Conservation (phyloP, 2,113 vertebrate species). For the Albula glossodonta region DNA sequence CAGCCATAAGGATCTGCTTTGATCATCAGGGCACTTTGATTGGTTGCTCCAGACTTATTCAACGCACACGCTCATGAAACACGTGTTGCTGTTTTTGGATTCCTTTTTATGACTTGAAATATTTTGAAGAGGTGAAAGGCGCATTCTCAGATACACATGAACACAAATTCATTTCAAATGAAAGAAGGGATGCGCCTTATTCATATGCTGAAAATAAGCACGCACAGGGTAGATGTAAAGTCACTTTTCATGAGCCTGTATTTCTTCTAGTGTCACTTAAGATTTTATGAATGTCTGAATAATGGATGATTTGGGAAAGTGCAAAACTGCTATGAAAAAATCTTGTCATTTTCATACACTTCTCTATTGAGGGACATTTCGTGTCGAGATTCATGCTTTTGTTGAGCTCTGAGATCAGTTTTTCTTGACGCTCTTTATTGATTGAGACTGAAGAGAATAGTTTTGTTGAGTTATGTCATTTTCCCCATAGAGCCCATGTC, state of each 20-base stretch:
- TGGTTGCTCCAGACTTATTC: background rate
- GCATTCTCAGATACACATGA: background rate
- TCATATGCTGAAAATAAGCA: background rate
- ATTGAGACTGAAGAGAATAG: background rate
- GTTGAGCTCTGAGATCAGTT: background rate
- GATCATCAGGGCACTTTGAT: background rate
- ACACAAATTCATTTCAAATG: background rate
- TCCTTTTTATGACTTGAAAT: background rate
- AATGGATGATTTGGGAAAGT: background rate
- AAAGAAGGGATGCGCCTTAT: background rate
- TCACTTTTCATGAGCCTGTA: slow-evolving; percentile 5
- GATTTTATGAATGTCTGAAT: slow-evolving; percentile 20
- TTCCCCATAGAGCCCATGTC: background rate
- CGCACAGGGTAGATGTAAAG: background rate
- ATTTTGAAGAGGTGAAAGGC: background rate
- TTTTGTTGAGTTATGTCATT: background rate
- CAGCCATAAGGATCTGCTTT: background rate
- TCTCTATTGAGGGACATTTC: background rate
- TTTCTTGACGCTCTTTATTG: background rate
- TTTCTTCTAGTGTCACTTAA: slow-evolving; percentile 10
- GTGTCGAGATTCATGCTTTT: background rate
- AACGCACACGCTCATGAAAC: background rate
- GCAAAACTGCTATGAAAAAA: background rate
- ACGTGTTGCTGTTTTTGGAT: background rate
- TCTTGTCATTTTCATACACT: background rate